These are phyloP conservation scores for Vombatus ursinus DNA, from an alignment of 2,113 vertebrate species.

Conservation along the genomic window DNA sequence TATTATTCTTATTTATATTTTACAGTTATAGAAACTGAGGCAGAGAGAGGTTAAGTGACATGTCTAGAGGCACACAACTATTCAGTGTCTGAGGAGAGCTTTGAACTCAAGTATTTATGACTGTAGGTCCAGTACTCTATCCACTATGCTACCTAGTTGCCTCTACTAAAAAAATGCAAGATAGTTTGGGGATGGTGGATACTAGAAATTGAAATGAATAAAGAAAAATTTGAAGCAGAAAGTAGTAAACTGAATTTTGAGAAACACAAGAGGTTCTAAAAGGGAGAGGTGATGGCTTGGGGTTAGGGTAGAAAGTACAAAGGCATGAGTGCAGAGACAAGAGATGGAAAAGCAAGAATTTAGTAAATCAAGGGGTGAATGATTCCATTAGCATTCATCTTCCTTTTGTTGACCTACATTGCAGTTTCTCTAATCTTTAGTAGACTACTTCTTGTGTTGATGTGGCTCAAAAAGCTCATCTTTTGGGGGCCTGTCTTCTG, in stretches of 20 bases:
- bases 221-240: not conserved
- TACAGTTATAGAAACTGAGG: not conserved
- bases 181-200: not conserved
- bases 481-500: no score
- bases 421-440: not conserved
- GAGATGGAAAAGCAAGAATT: not conserved
- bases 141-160: not conserved
- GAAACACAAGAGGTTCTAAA: not conserved
- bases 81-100: not conserved
- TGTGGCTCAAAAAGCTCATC: no score
- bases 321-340: not conserved
- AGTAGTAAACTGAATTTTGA: not conserved
- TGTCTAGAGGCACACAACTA: no score
- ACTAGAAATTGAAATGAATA: not conserved
- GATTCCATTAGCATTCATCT: not conserved
- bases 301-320: not conserved
- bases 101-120: not conserved
- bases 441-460: no score
- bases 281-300: not conserved
- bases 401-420: not conserved
- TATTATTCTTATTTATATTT: not conserved
- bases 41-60: not conserved
- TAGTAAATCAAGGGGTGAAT: not conserved
- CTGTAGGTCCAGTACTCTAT: not conserved
- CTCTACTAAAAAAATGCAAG: not conserved